These are phyloP conservation scores for Okapia johnstoni DNA, from an alignment of 2,113 vertebrate species.

Conservation along the genomic window DNA sequence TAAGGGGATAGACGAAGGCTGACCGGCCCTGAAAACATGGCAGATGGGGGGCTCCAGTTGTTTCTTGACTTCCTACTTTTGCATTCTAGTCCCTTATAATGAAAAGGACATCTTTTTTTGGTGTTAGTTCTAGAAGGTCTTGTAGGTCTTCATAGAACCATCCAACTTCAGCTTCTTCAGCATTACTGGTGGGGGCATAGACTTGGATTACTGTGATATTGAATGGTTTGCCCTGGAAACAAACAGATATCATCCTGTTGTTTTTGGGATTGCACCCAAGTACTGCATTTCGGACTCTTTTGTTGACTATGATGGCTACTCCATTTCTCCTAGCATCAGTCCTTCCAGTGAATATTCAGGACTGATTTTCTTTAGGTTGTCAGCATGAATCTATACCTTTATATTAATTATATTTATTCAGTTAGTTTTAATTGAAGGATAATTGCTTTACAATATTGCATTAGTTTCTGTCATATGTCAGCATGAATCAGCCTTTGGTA, in stretches of 20 bases:
- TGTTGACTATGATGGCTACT: neutral
- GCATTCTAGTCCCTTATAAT: neutral
- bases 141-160: neutral
- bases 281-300: neutral
- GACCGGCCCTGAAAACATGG: conserved; percentile 76
- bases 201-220: neutral
- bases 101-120: neutral
- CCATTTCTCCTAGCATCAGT: neutral
- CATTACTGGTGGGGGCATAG: neutral
- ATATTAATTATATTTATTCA: neutral
- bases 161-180: neutral
- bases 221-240: neutral
- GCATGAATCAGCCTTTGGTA: neutral
- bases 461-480: neutral
- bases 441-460: neutral
- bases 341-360: neutral
- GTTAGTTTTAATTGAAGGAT: neutral
- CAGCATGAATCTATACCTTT: neutral
- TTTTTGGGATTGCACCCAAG: neutral
- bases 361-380: neutral
- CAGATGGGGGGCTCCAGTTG: neutral
- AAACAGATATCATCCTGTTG: neutral
- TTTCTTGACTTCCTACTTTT: neutral
- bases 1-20: neutral
- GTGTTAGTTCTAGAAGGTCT: neutral